Percentiles rank a stretch among this genome's conserved stretches.
These are phyloP conservation scores for Arothron firmamentum DNA, from an alignment of 2,113 vertebrate genomes.

Conservation along the genomic window DNA sequence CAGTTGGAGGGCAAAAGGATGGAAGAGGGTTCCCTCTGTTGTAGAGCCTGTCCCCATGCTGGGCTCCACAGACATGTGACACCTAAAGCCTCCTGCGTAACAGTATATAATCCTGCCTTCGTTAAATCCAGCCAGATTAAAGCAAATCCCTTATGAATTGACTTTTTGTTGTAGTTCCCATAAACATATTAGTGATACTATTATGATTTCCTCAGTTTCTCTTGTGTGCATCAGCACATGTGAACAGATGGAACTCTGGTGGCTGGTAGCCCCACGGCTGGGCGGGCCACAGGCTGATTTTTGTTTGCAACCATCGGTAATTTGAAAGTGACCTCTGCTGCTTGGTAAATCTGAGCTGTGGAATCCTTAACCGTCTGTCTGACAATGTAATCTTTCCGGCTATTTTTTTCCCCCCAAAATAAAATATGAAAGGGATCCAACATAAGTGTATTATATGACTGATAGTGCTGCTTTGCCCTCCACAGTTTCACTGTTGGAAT, in stretches of 20 bases:
- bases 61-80: conserved; percentile 63
- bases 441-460: conserved; percentile 42
- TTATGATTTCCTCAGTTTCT: conserved; percentile 35
- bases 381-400: conserved; percentile 48
- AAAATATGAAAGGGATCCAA: conserved; percentile 49
- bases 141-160: conserved; percentile 62
- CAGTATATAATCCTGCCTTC: conserved; percentile 70
- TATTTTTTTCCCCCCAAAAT: conserved; percentile 13
- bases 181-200: conserved; percentile 63
- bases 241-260: conserved; percentile 17
- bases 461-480: neutral
- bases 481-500: neutral
- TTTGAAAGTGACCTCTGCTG: conserved; percentile 54
- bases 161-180: conserved; percentile 66
- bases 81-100: conserved; percentile 64
- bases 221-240: conserved; percentile 9
- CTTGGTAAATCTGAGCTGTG: conserved; percentile 48
- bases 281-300: neutral
- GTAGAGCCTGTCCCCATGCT: conserved; percentile 29
- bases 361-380: conserved; percentile 60
- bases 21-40: conserved; percentile 48
- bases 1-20: conserved; percentile 52
- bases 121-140: conserved; percentile 70
- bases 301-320: conserved; percentile 30
- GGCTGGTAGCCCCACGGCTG: neutral